Percentiles rank a stretch among this genome's conserved stretches.
Evolutionary conservation across 1,140 invertebrate species (phyloP).

Genomic region (Aphidius gifuensis): DNA sequence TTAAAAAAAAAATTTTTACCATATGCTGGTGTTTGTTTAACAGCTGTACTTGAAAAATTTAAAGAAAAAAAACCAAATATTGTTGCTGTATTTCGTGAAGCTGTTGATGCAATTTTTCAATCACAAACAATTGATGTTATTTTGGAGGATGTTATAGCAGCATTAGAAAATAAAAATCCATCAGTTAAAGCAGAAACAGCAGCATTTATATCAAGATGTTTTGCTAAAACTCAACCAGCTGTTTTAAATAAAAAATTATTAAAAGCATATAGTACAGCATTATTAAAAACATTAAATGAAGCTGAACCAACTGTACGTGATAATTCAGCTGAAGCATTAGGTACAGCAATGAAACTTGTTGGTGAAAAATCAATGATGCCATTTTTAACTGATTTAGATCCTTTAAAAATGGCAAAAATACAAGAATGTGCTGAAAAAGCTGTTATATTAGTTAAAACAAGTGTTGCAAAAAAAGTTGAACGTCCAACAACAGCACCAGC

Average conservation of each 20-base stretch:
- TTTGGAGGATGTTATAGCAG: constrained; percentile 78
- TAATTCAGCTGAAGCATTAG: constrained; percentile 83
- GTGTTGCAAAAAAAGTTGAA: constrained; percentile 56
- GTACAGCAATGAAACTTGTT: constrained; percentile 90
- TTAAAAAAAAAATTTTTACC: constrained; percentile 84
- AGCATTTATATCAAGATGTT: constrained; percentile 80
- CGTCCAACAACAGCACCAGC: constrained; percentile 57
- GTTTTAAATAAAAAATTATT: constrained; percentile 89
- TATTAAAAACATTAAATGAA: constrained; percentile 86
- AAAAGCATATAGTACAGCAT: constrained; percentile 75
- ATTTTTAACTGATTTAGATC: constrained; percentile 84
- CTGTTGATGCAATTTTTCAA: constrained; percentile 86
- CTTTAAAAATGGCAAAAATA: constrained; percentile 92
- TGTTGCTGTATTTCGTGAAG: constrained; percentile 79
- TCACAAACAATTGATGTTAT: constrained; percentile 83
- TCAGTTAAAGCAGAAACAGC: constrained; percentile 90
- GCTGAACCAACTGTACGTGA: constrained; percentile 83
- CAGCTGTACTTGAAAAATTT: constrained; percentile 89
- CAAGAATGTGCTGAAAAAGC: constrained; percentile 93
- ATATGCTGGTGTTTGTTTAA: constrained; percentile 78
- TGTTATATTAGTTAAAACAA: constrained; percentile 74
- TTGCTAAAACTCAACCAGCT: constrained; percentile 74
- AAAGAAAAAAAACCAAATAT: constrained; percentile 96
- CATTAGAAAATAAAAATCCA: constrained; percentile 93
- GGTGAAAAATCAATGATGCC: constrained; percentile 87